Evolutionary conservation across 1,140 invertebrate genomes (phyloP).

Genomic region (Bombus waltoni): DNA sequence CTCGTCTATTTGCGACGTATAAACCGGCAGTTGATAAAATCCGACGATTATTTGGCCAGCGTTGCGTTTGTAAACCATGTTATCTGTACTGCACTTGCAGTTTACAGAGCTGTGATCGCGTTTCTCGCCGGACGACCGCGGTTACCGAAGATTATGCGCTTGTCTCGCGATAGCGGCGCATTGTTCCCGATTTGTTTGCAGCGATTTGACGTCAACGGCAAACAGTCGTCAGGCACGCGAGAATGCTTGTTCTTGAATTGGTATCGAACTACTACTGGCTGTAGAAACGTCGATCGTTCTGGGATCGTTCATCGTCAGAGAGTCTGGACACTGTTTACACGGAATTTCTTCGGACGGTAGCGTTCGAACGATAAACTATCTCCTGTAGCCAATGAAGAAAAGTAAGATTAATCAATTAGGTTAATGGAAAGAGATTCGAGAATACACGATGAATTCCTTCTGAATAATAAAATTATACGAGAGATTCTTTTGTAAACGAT

Average conservation of each 20-base stretch:
- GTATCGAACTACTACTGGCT: background rate
- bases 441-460: background rate
- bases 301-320: too few relatives aligned
- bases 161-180: constrained; percentile 30
- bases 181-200: constrained; percentile 40
- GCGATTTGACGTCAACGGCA: constrained; percentile 43
- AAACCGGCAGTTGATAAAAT: constrained; percentile 40
- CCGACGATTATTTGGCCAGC: constrained; percentile 32
- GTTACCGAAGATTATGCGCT: constrained; percentile 33
- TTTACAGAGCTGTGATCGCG: constrained; percentile 8
- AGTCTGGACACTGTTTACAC: background rate
- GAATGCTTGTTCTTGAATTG: constrained; percentile 11
- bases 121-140: constrained; percentile 31
- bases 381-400: background rate
- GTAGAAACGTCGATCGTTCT: background rate
- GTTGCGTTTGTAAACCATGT: constrained; percentile 20
- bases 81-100: constrained; percentile 49
- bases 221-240: constrained; percentile 31
- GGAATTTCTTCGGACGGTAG: background rate
- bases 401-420: background rate
- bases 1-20: constrained; percentile 21
- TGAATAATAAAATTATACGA: background rate
- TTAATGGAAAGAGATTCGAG: background rate
- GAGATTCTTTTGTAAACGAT: background rate
- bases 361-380: background rate